Percentiles rank a stretch among this genome's conserved stretches.
Conservation (phyloP, 1,140 invertebrate species). For the Macrosteles quadrilineatus region DNA sequence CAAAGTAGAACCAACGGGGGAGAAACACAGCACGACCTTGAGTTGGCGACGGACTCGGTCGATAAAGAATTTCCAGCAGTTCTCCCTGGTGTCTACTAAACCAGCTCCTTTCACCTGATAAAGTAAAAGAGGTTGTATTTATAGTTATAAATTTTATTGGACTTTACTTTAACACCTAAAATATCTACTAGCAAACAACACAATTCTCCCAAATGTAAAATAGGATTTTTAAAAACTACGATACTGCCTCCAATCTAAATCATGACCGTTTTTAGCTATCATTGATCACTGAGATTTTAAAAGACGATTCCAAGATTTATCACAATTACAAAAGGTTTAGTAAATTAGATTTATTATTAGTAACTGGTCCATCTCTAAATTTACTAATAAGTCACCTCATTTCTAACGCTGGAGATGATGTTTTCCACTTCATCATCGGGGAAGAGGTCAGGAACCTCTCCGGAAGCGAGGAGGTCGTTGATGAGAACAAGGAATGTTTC, state of each 20-base stretch:
- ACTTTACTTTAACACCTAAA: not conserved
- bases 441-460: constrained; percentile 94
- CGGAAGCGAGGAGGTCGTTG: constrained; percentile 93
- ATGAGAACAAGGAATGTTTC: constrained; percentile 95
- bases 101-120: constrained; percentile 77
- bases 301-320: too few relatives aligned
- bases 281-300: too few relatives aligned
- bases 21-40: constrained; percentile 92
- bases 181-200: not conserved
- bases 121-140: not conserved
- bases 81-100: constrained; percentile 87
- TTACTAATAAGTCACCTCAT: too few relatives aligned
- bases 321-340: too few relatives aligned
- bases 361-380: too few relatives aligned
- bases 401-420: constrained; percentile 84
- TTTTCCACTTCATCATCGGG: constrained; percentile 96
- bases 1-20: constrained; percentile 89
- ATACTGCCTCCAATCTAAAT: too few relatives aligned
- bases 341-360: too few relatives aligned
- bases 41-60: constrained; percentile 88
- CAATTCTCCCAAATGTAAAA: not conserved
- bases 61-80: constrained; percentile 98
- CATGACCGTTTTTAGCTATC: too few relatives aligned
- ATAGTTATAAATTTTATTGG: not conserved
- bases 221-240: too few relatives aligned